Evolutionary conservation across 2,797 vertebrate genomes (phyloP).

Genomic region (Spizella passerina): DNA sequence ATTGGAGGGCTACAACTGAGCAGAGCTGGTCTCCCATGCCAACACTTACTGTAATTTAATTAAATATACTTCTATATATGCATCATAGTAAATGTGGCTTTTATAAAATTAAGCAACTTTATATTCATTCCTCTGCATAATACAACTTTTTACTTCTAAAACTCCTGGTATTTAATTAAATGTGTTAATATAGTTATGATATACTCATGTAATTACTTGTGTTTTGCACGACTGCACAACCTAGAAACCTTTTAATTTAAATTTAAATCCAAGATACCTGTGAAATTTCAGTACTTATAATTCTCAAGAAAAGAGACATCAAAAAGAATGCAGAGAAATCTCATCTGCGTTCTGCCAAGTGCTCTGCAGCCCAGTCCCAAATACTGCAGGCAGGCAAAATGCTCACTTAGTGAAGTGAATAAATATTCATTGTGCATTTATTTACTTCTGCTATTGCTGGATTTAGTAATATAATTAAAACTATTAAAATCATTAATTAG

Average conservation of each 20-base stretch:
- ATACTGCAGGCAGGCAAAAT: neutral
- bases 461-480: constrained; percentile 21
- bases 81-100: neutral
- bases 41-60: neutral
- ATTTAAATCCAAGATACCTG: neutral
- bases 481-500: constrained; percentile 24
- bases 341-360: neutral
- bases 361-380: neutral
- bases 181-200: neutral
- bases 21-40: neutral
- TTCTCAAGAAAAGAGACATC: neutral
- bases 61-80: neutral
- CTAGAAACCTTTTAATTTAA: neutral
- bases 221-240: neutral
- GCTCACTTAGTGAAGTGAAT: neutral
- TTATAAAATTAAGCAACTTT: neutral
- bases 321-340: neutral
- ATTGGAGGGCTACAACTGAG: neutral
- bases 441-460: constrained; percentile 14
- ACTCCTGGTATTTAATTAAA: neutral
- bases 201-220: neutral
- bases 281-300: neutral
- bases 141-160: neutral
- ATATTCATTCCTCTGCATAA: neutral
- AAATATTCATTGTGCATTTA: constrained; percentile 6